Evolutionary conservation across 2,797 vertebrate genomes (phyloP), one percentile per base, ranked within the genome.

Genomic region (Silurus aristotelis): DNA sequence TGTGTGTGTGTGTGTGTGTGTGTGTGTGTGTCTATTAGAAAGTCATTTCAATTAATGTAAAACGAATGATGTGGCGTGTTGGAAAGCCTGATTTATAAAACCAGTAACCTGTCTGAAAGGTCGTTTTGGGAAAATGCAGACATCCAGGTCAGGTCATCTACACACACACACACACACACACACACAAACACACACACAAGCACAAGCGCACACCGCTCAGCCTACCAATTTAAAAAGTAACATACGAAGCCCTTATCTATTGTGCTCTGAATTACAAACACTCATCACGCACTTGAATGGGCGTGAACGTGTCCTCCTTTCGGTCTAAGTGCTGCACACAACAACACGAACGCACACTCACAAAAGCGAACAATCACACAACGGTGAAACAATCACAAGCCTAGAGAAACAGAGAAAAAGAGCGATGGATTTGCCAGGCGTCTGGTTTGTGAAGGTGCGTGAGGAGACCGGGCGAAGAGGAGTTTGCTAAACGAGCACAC

Each of bases 31-130:
- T 77, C 15, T 77, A 77, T 80, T 84, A 17, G 56, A 64, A 80
- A 83, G 48, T 78, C 31, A 84, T 90, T 86, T 87, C 66, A 87
- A 86, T 87, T 85, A 90, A 90, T 87, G 83, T 79, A 87, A 88
- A 90, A 86, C 61, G 77, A 78, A 86, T 76, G 84, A 64, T 75
- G 66, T 82, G 86, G 80, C 87, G 60, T 86, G 88, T 79, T 46
- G 82, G 70, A 84, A 78, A 80, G 77, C 79, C 84, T 87, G 89
- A 90, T 90, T 90, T 87, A 90, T 90, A 88, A 88, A 90, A 86
- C 84, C 78, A 77, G 87, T 87, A 84, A 84, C 84, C 79, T 87
- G 87, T 81, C 84, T 83, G 48, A 90, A 88, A 90, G 87, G 87
- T 88, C 86, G 87, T 60, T 81, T 80, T 1, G 22, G 76, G 70